A percentile compares a stretch with the other conserved stretches of the same genome.
Conservation (phyloP, 1,140 invertebrate genomes). For the Nixonia krombeini region DNA sequence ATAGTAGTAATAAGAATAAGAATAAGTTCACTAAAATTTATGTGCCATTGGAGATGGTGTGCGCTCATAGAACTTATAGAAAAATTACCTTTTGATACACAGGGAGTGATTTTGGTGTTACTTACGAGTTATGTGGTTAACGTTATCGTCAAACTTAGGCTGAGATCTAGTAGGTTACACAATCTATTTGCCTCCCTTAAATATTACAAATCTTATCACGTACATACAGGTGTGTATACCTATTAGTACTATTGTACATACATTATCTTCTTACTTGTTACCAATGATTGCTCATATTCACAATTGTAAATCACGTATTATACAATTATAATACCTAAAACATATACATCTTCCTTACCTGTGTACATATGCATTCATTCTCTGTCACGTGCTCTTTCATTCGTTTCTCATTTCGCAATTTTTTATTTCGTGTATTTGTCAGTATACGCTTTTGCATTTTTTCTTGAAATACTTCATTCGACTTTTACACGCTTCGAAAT, state of each 20-base stretch:
- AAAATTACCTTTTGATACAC: conserved; percentile 69
- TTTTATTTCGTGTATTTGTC: too few relatives aligned
- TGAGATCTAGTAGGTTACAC: conserved; percentile 70
- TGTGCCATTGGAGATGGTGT: conserved; percentile 68
- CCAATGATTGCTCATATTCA: conserved; percentile 64
- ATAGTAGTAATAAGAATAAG: too few relatives aligned
- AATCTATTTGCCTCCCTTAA: conserved; percentile 58
- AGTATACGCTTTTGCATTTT: too few relatives aligned
- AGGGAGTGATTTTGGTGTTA: conserved; percentile 68
- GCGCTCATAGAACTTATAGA: conserved; percentile 68
- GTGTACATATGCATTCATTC: conserved; percentile 12
- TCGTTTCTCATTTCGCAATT: too few relatives aligned
- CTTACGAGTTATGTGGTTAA: conserved; percentile 61
- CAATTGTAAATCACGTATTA: conserved; percentile 66
- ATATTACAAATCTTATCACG: conserved; percentile 69
- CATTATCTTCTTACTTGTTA: conserved; percentile 59
- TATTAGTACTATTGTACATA: conserved; percentile 62
- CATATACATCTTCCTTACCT: conserved; percentile 45
- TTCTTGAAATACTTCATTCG: too few relatives aligned
- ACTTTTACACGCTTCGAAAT: too few relatives aligned
- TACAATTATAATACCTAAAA: conserved; percentile 63
- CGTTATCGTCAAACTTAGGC: conserved; percentile 60
- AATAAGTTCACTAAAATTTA: conserved; percentile 57
- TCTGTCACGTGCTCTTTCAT: too few relatives aligned
- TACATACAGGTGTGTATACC: conserved; percentile 55